Evolutionary conservation across 2,113 vertebrate genomes (phyloP).

Genomic region (Callaeas wilsoni): DNA sequence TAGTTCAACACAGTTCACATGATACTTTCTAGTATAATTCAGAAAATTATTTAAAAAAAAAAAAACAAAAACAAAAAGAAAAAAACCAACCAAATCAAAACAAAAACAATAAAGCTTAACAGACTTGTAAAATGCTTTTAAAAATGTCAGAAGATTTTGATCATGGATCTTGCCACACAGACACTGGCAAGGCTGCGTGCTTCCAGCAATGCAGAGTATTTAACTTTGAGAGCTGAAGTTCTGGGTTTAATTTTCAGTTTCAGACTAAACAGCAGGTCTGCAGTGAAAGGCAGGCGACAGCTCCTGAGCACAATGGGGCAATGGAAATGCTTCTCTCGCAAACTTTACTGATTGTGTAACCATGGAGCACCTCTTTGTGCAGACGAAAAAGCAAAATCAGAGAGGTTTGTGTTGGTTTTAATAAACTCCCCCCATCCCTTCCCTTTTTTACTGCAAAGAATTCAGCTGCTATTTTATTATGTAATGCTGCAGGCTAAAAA

Average conservation of each 20-base stretch:
- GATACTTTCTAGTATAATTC: background rate
- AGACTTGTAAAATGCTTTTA: conserved; percentile 38
- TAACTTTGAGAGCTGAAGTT: conserved; percentile 44
- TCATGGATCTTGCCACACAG: conserved; percentile 34
- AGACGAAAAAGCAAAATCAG: background rate
- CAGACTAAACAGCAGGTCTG: conserved; percentile 68
- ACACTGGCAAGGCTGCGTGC: background rate
- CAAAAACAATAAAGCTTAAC: background rate
- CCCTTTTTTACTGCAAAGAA: conserved; percentile 15
- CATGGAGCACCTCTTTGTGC: background rate
- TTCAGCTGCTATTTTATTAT: conserved; percentile 50
- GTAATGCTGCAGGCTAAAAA: conserved; percentile 48
- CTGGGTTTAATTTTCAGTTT: conserved; percentile 68
- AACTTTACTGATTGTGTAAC: background rate
- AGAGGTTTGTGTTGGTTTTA: background rate
- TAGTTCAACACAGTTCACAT: background rate
- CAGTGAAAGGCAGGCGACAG: conserved; percentile 9
- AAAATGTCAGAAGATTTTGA: conserved; percentile 41
- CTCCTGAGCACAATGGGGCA: background rate
- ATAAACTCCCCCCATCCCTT: background rate
- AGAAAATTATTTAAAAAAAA: background rate
- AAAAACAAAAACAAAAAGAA: too few relatives aligned
- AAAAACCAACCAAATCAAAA: background rate
- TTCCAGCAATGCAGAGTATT: conserved; percentile 25
- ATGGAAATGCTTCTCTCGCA: conserved; percentile 15